A percentile compares a stretch with the other conserved stretches of the same genome.
These are phyloP conservation scores for Manis crassicaudata DNA, from an alignment of 2,797 vertebrate species.

Conservation along the genomic window DNA sequence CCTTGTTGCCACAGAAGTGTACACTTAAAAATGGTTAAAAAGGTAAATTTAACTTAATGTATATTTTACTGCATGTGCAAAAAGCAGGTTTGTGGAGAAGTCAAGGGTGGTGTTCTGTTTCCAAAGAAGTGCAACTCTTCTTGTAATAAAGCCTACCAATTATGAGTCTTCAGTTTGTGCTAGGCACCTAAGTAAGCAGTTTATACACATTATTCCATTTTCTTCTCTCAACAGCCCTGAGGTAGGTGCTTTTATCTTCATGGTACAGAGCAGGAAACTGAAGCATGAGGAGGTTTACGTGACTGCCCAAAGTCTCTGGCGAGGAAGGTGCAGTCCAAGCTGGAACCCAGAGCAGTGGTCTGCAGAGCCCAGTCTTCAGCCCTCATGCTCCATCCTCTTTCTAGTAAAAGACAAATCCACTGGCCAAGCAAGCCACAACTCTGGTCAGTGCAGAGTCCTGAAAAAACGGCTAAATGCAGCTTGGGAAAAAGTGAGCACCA, in stretches of 20 bases:
- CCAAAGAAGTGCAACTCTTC: background rate
- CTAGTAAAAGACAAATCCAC: background rate
- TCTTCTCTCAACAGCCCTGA: background rate
- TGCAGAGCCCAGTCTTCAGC: background rate
- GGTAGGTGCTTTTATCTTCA: background rate
- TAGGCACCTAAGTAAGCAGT: background rate
- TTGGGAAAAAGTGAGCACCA: background rate
- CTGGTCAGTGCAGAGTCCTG: background rate
- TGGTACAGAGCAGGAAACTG: background rate
- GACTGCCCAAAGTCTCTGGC: background rate
- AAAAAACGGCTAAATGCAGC: background rate
- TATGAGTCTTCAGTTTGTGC: background rate
- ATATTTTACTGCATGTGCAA: background rate
- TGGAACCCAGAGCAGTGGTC: background rate
- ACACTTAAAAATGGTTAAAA: background rate
- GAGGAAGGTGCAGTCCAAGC: background rate
- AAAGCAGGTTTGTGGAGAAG: background rate
- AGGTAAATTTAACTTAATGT: background rate
- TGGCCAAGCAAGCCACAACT: background rate
- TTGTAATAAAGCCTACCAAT: background rate
- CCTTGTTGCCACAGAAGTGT: background rate
- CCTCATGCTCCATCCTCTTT: background rate
- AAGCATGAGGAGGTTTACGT: background rate
- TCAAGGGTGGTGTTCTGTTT: background rate
- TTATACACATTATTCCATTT: background rate